Percentiles rank a stretch among this genome's conserved stretches.
phyloP scores from a whole-genome alignment of 2,888 invertebrate species.

The Mimas tiliae region DNA sequence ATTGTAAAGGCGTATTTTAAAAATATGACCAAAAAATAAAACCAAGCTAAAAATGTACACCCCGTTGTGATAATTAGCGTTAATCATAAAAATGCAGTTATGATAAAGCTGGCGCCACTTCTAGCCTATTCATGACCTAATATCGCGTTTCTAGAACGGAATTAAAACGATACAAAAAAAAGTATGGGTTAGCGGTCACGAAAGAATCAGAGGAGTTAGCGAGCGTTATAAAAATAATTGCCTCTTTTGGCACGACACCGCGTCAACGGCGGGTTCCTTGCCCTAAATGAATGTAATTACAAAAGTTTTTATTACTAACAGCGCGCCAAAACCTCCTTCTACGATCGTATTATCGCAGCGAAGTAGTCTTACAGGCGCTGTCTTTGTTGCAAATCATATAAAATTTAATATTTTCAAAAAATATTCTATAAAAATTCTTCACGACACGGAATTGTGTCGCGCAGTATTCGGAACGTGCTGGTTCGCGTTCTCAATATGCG shows the following conservation, averaged over 20 bases:
- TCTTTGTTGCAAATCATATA: constrained; percentile 52
- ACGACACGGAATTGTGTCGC: constrained; percentile 16
- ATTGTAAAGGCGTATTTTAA: neutral
- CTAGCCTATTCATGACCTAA: constrained; percentile 1
- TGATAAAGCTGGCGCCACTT: constrained; percentile 9
- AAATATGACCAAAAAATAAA: too few relatives aligned
- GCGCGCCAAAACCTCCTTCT: constrained; percentile 75
- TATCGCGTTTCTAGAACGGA: constrained; percentile 15
- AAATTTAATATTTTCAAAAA: constrained; percentile 44
- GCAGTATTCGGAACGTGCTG: constrained; percentile 15
- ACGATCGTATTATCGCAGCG: constrained; percentile 57
- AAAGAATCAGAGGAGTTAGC: constrained; percentile 50
- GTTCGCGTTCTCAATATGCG: constrained; percentile 10
- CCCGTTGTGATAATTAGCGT: neutral
- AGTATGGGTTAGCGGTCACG: constrained; percentile 40
- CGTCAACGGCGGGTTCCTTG: constrained; percentile 75
- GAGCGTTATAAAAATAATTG: constrained; percentile 75
- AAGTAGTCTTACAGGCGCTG: constrained; percentile 43
- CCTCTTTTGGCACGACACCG: constrained; percentile 80
- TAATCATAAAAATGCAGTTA: constrained; percentile 4
- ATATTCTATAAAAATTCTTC: constrained; percentile 15
- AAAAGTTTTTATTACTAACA: constrained; percentile 82
- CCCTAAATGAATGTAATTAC: constrained; percentile 82
- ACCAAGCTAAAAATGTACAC: neutral
- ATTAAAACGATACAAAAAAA: constrained; percentile 24